phyloP scores from a whole-genome alignment of 2,888 invertebrate genomes.

The Spialia ferax region DNA sequence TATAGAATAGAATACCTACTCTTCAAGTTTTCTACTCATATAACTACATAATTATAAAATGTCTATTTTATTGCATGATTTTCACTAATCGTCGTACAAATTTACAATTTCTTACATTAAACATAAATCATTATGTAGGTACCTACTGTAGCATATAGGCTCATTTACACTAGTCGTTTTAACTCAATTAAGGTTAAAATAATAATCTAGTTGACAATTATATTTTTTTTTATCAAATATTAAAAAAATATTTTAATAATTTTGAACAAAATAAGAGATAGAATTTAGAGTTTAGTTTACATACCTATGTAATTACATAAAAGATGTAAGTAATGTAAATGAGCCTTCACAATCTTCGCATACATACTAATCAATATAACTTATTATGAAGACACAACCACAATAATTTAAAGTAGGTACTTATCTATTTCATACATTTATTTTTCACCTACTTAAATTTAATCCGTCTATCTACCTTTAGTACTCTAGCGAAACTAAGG shows the following conservation, averaged over 20 bases:
- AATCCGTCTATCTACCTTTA: neutral
- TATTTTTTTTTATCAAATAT: too few species aligned
- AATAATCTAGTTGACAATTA: too few species aligned
- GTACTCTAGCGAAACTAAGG: constrained; percentile 4
- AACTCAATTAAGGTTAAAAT: too few species aligned
- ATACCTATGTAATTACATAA: too few species aligned
- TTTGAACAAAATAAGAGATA: too few species aligned
- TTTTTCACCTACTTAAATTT: constrained; percentile 12
- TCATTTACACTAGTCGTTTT: neutral
- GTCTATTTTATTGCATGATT: neutral
- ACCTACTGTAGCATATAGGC: neutral
- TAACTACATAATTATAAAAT: too few species aligned
- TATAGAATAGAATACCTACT: too few species aligned
- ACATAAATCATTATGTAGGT: neutral
- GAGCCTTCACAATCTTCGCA: neutral
- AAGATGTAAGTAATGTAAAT: too few species aligned
- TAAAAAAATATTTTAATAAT: too few species aligned
- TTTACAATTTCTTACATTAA: too few species aligned
- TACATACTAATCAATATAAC: neutral
- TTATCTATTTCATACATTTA: constrained; percentile 9
- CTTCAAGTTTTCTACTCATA: too few species aligned
- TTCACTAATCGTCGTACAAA: neutral
- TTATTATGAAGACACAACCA: constrained; percentile 28
- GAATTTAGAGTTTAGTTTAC: too few species aligned
- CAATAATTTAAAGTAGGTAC: constrained; percentile 18